Base-by-base conservation (phyloP, 2,888 invertebrate genomes). In the Caenorhabditis virilis region DNA sequence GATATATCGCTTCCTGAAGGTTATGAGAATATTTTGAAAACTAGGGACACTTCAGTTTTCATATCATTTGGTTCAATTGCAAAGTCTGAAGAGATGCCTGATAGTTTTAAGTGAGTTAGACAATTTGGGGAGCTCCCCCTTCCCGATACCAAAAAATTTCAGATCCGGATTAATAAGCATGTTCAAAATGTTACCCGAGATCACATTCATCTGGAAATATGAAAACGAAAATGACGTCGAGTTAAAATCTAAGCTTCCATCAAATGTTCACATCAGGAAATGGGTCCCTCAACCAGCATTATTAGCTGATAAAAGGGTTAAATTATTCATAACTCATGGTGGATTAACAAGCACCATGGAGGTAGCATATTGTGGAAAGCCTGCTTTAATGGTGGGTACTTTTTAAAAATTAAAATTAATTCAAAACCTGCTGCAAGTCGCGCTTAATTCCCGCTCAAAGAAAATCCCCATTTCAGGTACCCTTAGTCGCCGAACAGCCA, bases 131-230 rank as follows among this genome's bases (percentile, higher is more conserved):
- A n/a, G n/a, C n/a, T n/a, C n/a, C n/a, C n/a, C n/a, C n/a, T n/a
- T n/a, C n/a, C n/a, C n/a, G 26, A 64, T 64, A 58, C 63, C 63
- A 7, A 46, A 50, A 4, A 43, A 43, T 15, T 64, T 54, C 42
- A 65, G 56, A 27, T 42, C 25, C 15, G 54, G 50, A 13, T 16
- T 61, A 6, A 27, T 55, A 5, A 35, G 30, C 5, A 26, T 51
- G 22, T 57, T 57, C 45, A 53, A 43, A 9, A 35, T 22, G 3
- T 41, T 65, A 27, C 39, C 51, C 1, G 43, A 65, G 13, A 45
- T 60, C 11, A 56, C 60, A 27, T 67, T 67, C 36, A 58, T 67
- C n/a, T n/a, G n/a, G n/a, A n/a, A n/a, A n/a, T n/a, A n/a, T n/a
- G n/a, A n/a, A n/a, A n/a, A n/a, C n/a, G 53, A 57, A 39, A 36